Evolutionary conservation across 2,113 vertebrate genomes (phyloP).

Genomic region (Pygoscelis antarcticus): DNA sequence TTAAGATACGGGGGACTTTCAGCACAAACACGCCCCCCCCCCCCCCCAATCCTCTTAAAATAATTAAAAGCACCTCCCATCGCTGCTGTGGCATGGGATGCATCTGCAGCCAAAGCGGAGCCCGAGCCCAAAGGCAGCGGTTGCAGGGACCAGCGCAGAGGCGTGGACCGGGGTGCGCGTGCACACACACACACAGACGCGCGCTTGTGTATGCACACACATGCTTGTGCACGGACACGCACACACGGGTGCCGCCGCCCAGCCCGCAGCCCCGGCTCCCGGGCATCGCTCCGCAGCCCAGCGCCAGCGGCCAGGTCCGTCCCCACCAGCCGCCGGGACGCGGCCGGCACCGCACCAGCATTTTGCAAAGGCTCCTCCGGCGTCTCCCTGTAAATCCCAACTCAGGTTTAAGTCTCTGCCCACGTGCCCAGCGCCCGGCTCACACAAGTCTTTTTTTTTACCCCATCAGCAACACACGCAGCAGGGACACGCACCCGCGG

Average conservation of each 20-base stretch:
- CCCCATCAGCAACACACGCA: rapidly evolving
- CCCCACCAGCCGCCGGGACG: background rate
- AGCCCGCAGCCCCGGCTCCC: background rate
- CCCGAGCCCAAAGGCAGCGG: background rate
- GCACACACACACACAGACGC: rapidly evolving
- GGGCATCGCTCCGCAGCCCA: background rate
- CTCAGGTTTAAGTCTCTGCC: rapidly evolving
- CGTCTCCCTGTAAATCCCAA: rapidly evolving
- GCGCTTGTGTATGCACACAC: background rate
- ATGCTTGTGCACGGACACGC: background rate
- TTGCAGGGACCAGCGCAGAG: background rate
- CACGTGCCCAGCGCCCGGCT: rapidly evolving
- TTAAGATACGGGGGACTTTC: background rate
- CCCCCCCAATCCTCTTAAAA: background rate
- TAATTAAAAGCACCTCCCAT: background rate
- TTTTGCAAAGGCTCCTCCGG: background rate
- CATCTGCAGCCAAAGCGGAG: background rate
- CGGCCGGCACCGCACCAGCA: rapidly evolving
- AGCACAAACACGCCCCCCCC: background rate
- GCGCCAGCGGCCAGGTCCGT: background rate
- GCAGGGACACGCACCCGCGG: rapidly evolving
- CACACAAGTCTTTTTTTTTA: rapidly evolving
- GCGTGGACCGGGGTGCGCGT: rapidly evolving
- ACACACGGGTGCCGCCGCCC: background rate
- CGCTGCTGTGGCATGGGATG: rapidly evolving